Base-by-base conservation (phyloP, 2,113 vertebrate genomes). In the Nerophis ophidion region DNA sequence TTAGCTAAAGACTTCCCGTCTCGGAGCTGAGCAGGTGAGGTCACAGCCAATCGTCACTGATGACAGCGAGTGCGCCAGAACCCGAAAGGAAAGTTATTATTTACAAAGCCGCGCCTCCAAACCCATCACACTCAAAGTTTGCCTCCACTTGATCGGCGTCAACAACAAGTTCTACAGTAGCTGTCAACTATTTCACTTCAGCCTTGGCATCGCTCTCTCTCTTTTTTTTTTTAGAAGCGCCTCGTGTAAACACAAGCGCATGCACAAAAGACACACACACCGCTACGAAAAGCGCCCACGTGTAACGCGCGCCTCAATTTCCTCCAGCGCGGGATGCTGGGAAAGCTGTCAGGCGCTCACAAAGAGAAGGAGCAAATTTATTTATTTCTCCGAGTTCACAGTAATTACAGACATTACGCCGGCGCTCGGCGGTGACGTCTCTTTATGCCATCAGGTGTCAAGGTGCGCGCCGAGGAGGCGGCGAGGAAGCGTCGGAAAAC, bases 1-100 rank as follows among this genome's bases (percentile, higher is more conserved):
- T 11, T 44, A 12, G 10, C 10, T 12, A 44, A 44, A 44, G 40
- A 44, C 11, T 44, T 44, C 40, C 40, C 40, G 10, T 42, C 40
- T 44, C 73, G 49, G 60, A 65, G 70, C 65, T 73, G 78, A 80
- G 74, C 78, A 86, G 81, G 79, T 87, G 83, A 82, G 90, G 89
- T 91, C 85, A 81, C 84, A 84, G 82, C 73, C 84, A 86, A 89
- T 90, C 83, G 81, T 57, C 63, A 42, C 76, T 83, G 84, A 86
- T 85, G 67, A 81, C 52, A 74, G 76, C 66, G 79, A 82, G 71
- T 78, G 78, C 75, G 71, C 54, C 58, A 71, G 71, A 84, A 83
- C 75, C 84, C 81, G 77, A 87, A 87, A 44, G 40, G 40, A 44
- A 35, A 34, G n/a, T 56, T 19, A 19, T 42, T 56, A 56, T 56